Percentiles rank a stretch among this genome's conserved stretches.
phyloP scores from a whole-genome alignment of 2,797 vertebrate genomes.

The Cetoscarus ocellatus region DNA sequence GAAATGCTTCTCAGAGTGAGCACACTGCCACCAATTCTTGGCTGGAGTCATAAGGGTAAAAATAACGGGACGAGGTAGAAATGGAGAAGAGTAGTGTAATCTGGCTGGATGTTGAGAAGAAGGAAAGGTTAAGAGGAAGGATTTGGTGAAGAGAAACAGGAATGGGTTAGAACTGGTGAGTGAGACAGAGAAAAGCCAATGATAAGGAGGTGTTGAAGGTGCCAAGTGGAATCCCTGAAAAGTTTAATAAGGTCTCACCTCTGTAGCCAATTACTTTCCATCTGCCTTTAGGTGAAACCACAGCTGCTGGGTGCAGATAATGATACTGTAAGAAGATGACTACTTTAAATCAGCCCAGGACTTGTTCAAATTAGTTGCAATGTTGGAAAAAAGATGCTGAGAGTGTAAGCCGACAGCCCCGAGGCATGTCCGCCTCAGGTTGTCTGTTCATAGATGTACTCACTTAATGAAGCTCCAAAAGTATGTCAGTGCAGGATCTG shows the following conservation, averaged over 20 bases:
- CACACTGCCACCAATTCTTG: slow-evolving; percentile 17
- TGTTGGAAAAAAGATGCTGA: slow-evolving; percentile 8
- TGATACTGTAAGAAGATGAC: slow-evolving; percentile 25
- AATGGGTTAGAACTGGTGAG: not conserved
- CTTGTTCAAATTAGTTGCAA: slow-evolving; percentile 11
- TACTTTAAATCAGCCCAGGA: slow-evolving; percentile 18
- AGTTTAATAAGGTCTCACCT: slow-evolving; percentile 22
- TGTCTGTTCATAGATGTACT: not conserved
- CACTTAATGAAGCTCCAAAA: not conserved
- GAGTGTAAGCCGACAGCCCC: slow-evolving; percentile 3
- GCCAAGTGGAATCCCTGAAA: slow-evolving; percentile 21
- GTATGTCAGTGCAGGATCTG: not conserved
- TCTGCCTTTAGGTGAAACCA: slow-evolving; percentile 32
- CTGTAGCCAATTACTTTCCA: slow-evolving; percentile 30
- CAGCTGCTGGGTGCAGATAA: slow-evolving; percentile 43
- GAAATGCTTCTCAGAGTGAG: slow-evolving; percentile 24
- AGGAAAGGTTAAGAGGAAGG: too few relatives aligned
- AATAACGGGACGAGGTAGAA: too few relatives aligned
- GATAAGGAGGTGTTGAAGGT: slow-evolving; percentile 1
- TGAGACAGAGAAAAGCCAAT: not conserved
- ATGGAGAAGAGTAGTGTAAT: too few relatives aligned
- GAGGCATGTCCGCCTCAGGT: not conserved
- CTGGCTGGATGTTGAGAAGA: too few relatives aligned
- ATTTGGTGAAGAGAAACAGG: not conserved
- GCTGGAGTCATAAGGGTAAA: slow-evolving; percentile 7